Base-by-base conservation (phyloP, 2,888 invertebrate species). In the Labia minor region DNA sequence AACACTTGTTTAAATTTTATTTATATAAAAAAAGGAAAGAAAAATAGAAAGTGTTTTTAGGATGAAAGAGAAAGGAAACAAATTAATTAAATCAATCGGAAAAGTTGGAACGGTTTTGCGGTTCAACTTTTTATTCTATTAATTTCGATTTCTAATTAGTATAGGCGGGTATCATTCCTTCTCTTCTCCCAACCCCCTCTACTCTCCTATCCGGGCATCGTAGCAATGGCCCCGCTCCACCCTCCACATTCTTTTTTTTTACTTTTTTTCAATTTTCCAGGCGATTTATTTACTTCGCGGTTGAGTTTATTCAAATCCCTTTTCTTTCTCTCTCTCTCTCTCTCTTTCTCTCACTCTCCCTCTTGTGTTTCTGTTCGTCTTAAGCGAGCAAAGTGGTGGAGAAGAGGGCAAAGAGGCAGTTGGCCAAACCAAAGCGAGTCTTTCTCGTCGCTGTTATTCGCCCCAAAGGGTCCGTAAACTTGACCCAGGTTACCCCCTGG, bases 221-320 rank as follows among this genome's bases (percentile, higher is more conserved):
- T n/a, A n/a, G n/a, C 49, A 4, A 4, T 49, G 4, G 49, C 49
- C n/a, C 49, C 49, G 14, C 14, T 14, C 14, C 4, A 49, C 49
- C 49, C 49, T 49, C 14, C 49, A 14, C 49, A 49, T 49, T 10
- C 49, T 49, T 49, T 49, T 33, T 33, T 33, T 49, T 49, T 49
- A n/a, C 16, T 49, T 49, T 49, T 49, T 49, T 49, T 49, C 49
- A 49, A 49, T 49, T 49, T 49, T 49, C 49, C 49, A 49, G 49
- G 49, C 49, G 49, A 49, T 49, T 49, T 49, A 49, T 49, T 49
- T 49, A 49, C 49, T 49, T 49, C 49, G 49, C 49, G 49, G 49
- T 49, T 49, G 49, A 49, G 49, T 49, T 49, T 49, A 49, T 49
- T 49, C 49, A 49, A 49, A 49, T 49, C 49, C n/a, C 16, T 49